Percentiles rank a stretch among this genome's conserved stretches.
These are phyloP conservation scores for Brachirus orientalis DNA, from an alignment of 2,113 vertebrate genomes.

Conservation along the genomic window DNA sequence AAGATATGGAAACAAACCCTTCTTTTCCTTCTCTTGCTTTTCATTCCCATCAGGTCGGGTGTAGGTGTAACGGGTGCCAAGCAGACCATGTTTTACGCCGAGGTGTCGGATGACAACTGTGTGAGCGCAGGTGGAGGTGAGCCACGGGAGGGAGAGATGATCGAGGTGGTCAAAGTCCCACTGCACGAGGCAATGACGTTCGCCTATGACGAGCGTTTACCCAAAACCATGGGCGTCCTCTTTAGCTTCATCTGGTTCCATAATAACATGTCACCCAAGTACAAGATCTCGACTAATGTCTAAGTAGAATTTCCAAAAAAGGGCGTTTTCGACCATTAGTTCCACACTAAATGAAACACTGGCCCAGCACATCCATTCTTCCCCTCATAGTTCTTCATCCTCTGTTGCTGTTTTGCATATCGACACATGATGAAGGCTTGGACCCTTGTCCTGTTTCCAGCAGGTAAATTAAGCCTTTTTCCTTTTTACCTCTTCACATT, in stretches of 20 bases:
- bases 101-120: conserved; percentile 89
- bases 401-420: conserved; percentile 64
- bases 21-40: background rate
- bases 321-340: conserved; percentile 3
- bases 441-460: conserved; percentile 63
- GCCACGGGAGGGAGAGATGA: conserved; percentile 87
- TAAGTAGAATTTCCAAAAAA: conserved; percentile 60
- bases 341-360: conserved; percentile 63
- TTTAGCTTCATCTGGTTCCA: conserved; percentile 93
- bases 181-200: conserved; percentile 90
- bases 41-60: conserved; percentile 79
- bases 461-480: conserved; percentile 42
- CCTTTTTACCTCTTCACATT: conserved; percentile 37
- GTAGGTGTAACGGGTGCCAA: conserved; percentile 88
- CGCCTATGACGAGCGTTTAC: conserved; percentile 87
- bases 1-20: background rate
- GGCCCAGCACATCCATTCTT: conserved; percentile 59
- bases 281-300: conserved; percentile 87
- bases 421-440: conserved; percentile 61
- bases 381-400: conserved; percentile 52
- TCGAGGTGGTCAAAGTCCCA: conserved; percentile 90
- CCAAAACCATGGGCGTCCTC: conserved; percentile 89
- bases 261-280: conserved; percentile 87
- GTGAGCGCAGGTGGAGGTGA: conserved; percentile 85
- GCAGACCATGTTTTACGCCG: conserved; percentile 91